Percentiles rank a stretch among this genome's conserved stretches.
Evolutionary conservation across 2,113 vertebrate genomes (phyloP).

Genomic region (Polyodon spathula): DNA sequence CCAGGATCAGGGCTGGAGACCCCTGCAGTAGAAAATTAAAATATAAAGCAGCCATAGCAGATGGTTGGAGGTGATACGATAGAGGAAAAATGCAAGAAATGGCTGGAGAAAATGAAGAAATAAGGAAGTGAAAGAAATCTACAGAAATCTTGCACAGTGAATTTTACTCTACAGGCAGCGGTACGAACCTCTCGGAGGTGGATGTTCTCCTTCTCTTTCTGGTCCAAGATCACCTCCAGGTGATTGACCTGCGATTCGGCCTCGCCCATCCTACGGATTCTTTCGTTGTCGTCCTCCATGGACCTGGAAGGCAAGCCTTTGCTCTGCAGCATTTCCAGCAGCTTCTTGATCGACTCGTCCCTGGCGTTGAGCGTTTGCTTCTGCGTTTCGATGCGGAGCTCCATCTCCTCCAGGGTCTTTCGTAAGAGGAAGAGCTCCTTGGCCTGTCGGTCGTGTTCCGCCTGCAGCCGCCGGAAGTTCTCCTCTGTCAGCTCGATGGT

Average conservation of each 20-base stretch:
- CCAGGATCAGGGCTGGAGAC: no score
- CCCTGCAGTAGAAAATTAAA: no score
- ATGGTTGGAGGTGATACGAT: no score
- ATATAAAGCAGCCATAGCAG: no score
- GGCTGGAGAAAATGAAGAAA: no score
- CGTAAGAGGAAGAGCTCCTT: slow-evolving; percentile 85
- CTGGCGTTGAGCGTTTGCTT: slow-evolving; percentile 85
- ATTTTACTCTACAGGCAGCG: no score
- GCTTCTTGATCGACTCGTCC: slow-evolving; percentile 91
- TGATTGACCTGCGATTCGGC: slow-evolving; percentile 86
- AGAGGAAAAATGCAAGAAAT: no score
- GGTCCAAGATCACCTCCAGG: slow-evolving; percentile 92
- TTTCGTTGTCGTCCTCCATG: slow-evolving; percentile 75
- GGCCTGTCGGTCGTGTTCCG: slow-evolving; percentile 85
- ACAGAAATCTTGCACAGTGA: no score
- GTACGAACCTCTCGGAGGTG: slow-evolving; percentile 81
- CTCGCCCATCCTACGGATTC: slow-evolving; percentile 72
- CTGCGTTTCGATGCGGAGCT: slow-evolving; percentile 85
- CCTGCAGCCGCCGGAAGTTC: slow-evolving; percentile 79
- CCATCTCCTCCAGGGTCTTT: slow-evolving; percentile 94
- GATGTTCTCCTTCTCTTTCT: slow-evolving; percentile 95
- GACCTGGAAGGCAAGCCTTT: slow-evolving; percentile 82
- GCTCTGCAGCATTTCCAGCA: slow-evolving; percentile 89
- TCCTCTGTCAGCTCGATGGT: slow-evolving; percentile 78
- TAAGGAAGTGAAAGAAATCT: no score